A percentile compares a stretch with the other conserved stretches of the same genome.
These are phyloP conservation scores for Heptranchias perlo DNA, from an alignment of 2,113 vertebrate genomes.

Conservation along the genomic window DNA sequence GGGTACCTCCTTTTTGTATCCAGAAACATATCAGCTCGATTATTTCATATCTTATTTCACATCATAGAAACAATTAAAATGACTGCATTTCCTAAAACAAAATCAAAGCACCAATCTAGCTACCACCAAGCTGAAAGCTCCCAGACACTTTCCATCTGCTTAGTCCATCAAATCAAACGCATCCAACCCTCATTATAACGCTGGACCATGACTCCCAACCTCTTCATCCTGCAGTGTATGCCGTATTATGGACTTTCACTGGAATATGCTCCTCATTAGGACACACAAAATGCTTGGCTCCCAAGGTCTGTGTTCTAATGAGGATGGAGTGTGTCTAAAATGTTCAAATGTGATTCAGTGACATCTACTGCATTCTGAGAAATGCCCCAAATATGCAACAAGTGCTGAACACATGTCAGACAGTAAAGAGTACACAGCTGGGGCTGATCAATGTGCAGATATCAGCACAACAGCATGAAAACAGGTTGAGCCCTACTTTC, in stretches of 20 bases:
- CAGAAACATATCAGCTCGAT: neutral
- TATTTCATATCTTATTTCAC: neutral
- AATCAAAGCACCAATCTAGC: neutral
- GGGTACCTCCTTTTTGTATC: neutral
- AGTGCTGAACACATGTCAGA: slow-evolving; percentile 5
- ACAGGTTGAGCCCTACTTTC: neutral
- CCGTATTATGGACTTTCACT: neutral
- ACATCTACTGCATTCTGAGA: neutral
- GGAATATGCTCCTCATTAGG: neutral
- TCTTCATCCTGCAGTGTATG: neutral
- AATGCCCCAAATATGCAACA: neutral
- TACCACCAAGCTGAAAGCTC: neutral
- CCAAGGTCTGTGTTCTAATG: neutral
- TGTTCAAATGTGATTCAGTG: neutral
- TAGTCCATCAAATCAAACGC: neutral
- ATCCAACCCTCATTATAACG: neutral
- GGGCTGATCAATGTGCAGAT: neutral
- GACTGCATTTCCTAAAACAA: neutral
- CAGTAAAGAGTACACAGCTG: neutral
- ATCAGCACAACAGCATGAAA: neutral
- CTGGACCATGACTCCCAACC: neutral
- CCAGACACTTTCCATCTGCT: neutral
- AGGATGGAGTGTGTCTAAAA: neutral
- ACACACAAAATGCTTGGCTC: neutral
- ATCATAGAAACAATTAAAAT: neutral